phyloP scores from a whole-genome alignment of 1,140 invertebrate species.

The Trialeurodes vaporariorum region DNA sequence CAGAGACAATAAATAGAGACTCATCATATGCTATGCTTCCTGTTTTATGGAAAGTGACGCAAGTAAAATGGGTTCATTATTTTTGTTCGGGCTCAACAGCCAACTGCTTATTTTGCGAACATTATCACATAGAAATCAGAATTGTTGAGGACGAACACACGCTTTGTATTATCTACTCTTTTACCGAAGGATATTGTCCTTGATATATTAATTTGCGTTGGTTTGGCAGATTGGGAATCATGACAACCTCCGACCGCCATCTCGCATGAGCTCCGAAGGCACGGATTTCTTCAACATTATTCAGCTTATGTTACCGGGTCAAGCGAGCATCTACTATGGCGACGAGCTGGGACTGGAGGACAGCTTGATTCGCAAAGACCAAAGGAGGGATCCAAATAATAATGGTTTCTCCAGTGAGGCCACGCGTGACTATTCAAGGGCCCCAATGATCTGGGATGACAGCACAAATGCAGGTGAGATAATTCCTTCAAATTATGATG shows the following conservation, averaged over 20 bases:
- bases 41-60: too few relatives aligned
- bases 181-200: too few relatives aligned
- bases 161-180: too few relatives aligned
- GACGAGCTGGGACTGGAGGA: conserved; percentile 67
- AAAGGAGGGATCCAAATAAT: conserved; percentile 38
- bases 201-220: too few relatives aligned
- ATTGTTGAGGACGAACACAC: too few relatives aligned
- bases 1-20: too few relatives aligned
- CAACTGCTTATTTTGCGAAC: too few relatives aligned
- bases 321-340: conserved; percentile 60
- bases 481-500: not conserved
- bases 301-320: conserved; percentile 57
- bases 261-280: conserved; percentile 45
- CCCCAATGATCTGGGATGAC: conserved; percentile 61
- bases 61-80: too few relatives aligned
- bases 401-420: conserved; percentile 36
- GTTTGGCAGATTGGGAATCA: conserved; percentile 70
- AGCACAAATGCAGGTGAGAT: conserved; percentile 45
- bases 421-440: conserved; percentile 50
- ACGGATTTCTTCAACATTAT: conserved; percentile 65
- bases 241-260: conserved; percentile 50
- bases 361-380: conserved; percentile 41
- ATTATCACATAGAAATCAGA: too few relatives aligned
- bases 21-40: too few relatives aligned
- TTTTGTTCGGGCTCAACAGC: too few relatives aligned